Percentiles rank a stretch among this genome's conserved stretches.
Evolutionary conservation across 2,113 vertebrate genomes (phyloP).

Genomic region (Todiramphus saurophagus): DNA sequence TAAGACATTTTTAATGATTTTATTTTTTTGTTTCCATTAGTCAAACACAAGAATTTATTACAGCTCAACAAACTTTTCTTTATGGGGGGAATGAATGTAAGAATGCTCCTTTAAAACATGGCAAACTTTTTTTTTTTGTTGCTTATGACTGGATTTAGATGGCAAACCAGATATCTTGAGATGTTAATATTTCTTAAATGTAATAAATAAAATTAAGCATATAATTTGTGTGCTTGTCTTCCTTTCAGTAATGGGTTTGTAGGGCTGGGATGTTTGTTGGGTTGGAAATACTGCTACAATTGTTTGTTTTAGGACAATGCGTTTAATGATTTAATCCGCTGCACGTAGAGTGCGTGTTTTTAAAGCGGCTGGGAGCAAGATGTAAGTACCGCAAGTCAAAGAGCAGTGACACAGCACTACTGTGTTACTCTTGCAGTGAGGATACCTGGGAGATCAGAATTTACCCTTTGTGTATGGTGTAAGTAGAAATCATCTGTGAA

Average conservation of each 20-base stretch:
- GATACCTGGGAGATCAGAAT: neutral
- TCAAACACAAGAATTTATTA: conserved; percentile 56
- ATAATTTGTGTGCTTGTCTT: conserved; percentile 44
- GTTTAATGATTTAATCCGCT: neutral
- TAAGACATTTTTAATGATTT: conserved; percentile 55
- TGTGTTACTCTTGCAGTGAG: neutral
- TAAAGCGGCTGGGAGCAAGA: neutral
- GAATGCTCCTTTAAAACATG: conserved; percentile 76
- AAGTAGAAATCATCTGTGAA: neutral
- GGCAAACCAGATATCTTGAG: conserved; percentile 75
- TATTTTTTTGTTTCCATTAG: conserved; percentile 42
- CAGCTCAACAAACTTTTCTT: conserved; percentile 69
- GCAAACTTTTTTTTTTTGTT: conserved; percentile 78
- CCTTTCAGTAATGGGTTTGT: conserved; percentile 47
- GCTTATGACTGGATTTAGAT: conserved; percentile 79
- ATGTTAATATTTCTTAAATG: conserved; percentile 82
- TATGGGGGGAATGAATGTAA: conserved; percentile 66
- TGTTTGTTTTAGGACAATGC: neutral
- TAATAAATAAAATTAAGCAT: conserved; percentile 82
- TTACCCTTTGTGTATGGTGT: accelerated
- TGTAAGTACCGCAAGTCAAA: neutral
- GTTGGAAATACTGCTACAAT: neutral
- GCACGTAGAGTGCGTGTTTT: accelerated
- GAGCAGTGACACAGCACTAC: accelerated
- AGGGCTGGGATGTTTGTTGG: neutral